Conservation (phyloP, 2,113 vertebrate species). For the Dipodomys ordii region DNA sequence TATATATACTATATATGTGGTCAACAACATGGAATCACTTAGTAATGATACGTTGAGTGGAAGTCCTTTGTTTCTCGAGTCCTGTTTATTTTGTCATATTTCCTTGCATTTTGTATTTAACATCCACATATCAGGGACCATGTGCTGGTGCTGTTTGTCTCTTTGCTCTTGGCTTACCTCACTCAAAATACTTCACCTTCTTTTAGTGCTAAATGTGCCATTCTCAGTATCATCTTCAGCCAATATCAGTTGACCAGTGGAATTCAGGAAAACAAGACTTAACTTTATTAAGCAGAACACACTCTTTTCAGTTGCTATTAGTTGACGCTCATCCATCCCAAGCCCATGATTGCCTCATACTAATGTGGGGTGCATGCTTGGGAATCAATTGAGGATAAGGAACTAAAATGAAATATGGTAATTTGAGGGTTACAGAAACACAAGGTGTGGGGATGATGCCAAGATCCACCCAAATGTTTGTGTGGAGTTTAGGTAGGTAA, state of each 20-base stretch:
- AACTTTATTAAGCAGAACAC: neutral
- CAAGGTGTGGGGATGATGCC: neutral
- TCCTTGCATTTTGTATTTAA: too few relatives aligned
- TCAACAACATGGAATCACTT: too few relatives aligned
- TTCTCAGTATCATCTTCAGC: slow-evolving; percentile 20
- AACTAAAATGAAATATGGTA: neutral
- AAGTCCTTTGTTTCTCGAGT: too few relatives aligned
- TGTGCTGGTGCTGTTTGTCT: too few relatives aligned
- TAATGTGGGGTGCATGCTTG: slow-evolving; percentile 1
- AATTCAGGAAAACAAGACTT: slow-evolving; percentile 8
- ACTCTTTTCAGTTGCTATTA: slow-evolving; percentile 25
- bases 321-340: neutral
- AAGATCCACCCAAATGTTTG: neutral
- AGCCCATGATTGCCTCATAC: neutral
- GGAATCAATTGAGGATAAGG: neutral
- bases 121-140: too few relatives aligned
- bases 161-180: too few relatives aligned
- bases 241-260: neutral
- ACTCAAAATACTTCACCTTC: neutral
- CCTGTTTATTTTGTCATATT: too few relatives aligned
- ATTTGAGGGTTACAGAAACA: neutral
- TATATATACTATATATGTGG: too few relatives aligned
- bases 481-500: neutral
- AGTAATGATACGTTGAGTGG: too few relatives aligned
- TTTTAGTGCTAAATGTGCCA: neutral